Percentiles rank a stretch among this genome's conserved stretches.
Conservation (phyloP, 1,140 invertebrate genomes). For the Heliconius eleuchia region DNA sequence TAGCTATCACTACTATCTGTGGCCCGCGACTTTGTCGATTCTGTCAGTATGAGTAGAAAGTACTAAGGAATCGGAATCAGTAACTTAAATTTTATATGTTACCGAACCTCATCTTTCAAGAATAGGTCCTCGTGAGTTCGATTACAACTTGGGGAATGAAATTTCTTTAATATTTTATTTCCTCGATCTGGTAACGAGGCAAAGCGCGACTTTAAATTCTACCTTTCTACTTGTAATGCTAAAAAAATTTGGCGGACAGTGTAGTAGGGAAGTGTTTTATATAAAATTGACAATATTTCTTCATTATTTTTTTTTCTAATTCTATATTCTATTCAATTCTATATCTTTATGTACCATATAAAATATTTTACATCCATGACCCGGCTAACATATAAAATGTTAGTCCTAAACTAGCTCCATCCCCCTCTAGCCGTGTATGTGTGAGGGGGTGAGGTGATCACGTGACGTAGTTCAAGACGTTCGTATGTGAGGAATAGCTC, state of each 20-base stretch:
- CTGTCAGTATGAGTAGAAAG: no score
- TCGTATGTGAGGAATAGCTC: conserved; percentile 58
- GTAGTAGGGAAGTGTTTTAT: no score
- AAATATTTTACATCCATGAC: conserved; percentile 81
- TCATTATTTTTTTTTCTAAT: conserved; percentile 72
- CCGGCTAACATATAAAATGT: conserved; percentile 80
- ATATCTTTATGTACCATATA: conserved; percentile 52
- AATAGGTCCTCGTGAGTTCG: neutral
- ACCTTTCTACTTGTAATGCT: no score
- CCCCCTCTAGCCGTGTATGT: conserved; percentile 53
- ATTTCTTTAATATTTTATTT: neutral
- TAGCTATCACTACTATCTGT: no score
- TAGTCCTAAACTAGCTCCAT: conserved; percentile 69
- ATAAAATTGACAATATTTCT: no score
- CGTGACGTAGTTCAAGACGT: conserved; percentile 62
- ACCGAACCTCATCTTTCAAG: no score
- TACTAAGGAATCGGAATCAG: no score
- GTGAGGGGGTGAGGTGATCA: conserved; percentile 53
- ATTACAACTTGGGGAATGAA: neutral
- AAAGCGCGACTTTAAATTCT: neutral
- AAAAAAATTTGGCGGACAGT: neutral
- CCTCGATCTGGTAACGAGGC: neutral
- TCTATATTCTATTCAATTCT: conserved; percentile 50
- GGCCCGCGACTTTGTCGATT: no score
- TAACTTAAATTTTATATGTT: no score